Evolutionary conservation across 53 echinoderm and acorn worm species (phyloP).

Genomic region (Astropecten irregularis): DNA sequence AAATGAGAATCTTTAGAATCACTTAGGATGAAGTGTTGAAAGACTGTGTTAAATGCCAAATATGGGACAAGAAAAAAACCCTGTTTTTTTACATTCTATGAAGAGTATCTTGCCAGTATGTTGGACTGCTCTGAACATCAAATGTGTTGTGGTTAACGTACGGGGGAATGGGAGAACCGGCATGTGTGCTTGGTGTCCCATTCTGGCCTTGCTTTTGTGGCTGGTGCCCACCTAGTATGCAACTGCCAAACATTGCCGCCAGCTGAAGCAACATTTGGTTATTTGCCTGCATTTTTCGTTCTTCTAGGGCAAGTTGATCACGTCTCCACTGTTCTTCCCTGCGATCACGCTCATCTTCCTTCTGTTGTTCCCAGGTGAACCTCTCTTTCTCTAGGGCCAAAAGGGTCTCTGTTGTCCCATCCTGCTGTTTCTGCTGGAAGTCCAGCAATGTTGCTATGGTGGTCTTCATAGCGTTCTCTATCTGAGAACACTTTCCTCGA

Average conservation of each 20-base stretch:
- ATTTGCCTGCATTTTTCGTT: no score
- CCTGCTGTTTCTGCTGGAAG: background rate
- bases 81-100: background rate
- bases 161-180: no score
- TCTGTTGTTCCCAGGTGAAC: background rate
- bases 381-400: constrained; percentile 5
- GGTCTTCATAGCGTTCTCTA: constrained; percentile 21
- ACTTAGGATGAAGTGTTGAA: no score
- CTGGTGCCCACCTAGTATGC: no score
- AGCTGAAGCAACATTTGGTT: no score
- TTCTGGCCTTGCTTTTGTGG: no score
- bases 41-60: no score
- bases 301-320: background rate
- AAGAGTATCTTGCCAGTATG: background rate
- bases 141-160: background rate
- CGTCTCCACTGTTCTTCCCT: background rate
- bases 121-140: background rate
- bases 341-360: constrained; percentile 6
- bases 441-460: constrained; percentile 5
- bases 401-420: background rate
- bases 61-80: no score
- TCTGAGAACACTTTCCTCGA: constrained; percentile 9
- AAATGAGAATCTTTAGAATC: no score
- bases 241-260: no score
- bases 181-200: background rate